Conservation (phyloP, 2,797 vertebrate genomes). For the Telmatherina bonti region DNA sequence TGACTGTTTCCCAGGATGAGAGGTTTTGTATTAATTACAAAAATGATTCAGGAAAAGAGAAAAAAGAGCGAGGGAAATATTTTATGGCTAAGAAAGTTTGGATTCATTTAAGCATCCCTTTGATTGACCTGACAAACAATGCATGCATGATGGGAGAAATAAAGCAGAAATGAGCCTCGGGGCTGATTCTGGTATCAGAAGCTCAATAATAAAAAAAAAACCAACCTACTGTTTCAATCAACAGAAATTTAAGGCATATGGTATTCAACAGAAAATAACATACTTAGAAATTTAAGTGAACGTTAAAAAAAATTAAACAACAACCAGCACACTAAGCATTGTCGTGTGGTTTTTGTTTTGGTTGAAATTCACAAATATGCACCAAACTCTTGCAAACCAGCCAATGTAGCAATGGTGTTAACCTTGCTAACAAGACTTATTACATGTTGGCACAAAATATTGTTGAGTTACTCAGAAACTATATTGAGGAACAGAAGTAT, state of each 20-base stretch:
- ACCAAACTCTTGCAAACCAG: no score
- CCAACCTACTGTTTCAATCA: background rate
- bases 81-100: background rate
- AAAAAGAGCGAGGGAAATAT: background rate
- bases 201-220: background rate
- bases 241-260: background rate
- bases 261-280: background rate
- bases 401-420: no score
- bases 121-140: background rate
- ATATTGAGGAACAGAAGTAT: no score
- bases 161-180: slow-evolving; percentile 23
- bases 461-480: no score
- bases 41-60: fast-evolving
- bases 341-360: background rate
- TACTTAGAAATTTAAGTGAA: background rate
- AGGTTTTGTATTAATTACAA: slow-evolving; percentile 5
- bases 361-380: no score
- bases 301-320: background rate
- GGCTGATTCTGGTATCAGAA: slow-evolving; percentile 16
- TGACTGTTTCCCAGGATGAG: background rate
- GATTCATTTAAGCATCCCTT: slow-evolving; percentile 22
- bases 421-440: no score
- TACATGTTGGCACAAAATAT: no score
- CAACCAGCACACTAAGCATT: background rate
- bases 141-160: background rate